Evolutionary conservation across 2,797 vertebrate species (phyloP).

Genomic region (Microctenopoma lineatum): DNA sequence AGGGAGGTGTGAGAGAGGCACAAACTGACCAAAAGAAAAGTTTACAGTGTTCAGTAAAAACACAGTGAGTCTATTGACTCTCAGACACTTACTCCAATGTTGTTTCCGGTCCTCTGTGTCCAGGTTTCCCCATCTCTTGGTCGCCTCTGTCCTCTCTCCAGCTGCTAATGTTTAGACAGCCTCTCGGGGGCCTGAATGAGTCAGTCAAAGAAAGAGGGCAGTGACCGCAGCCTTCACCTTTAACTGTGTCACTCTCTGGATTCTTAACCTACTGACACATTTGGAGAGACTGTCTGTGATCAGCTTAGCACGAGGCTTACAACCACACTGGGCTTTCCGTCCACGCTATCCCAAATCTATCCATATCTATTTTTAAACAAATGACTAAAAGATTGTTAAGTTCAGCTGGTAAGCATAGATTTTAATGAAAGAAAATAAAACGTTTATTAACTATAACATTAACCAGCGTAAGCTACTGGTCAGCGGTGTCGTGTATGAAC

Average conservation of each 20-base stretch:
- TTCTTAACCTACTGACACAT: conserved; percentile 81
- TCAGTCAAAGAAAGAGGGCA: conserved; percentile 44
- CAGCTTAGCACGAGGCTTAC: conserved; percentile 55
- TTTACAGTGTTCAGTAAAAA: conserved; percentile 6
- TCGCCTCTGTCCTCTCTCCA: conserved; percentile 1
- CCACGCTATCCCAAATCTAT: conserved; percentile 3
- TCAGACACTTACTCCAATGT: conserved; percentile 4
- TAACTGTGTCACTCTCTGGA: conserved; percentile 43
- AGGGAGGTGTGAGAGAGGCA: conserved; percentile 13
- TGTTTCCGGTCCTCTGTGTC: background rate
- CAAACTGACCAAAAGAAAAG: conserved; percentile 25
- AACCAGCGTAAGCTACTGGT: too few species aligned
- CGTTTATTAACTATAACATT: too few species aligned
- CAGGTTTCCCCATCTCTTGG: conserved; percentile 1
- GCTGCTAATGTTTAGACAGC: conserved; percentile 59
- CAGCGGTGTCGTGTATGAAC: too few species aligned
- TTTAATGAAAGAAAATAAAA: too few species aligned
- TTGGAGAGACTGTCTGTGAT: conserved; percentile 61
- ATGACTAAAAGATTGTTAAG: too few species aligned
- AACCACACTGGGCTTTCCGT: conserved; percentile 3
- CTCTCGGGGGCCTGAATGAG: conserved; percentile 59
- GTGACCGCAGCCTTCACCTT: conserved; percentile 56
- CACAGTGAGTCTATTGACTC: conserved; percentile 2
- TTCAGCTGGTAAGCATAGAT: too few species aligned
- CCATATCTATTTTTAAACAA: too few species aligned